Conservation (phyloP, 2,797 vertebrate genomes). For the Pipistrellus pipistrellus region DNA sequence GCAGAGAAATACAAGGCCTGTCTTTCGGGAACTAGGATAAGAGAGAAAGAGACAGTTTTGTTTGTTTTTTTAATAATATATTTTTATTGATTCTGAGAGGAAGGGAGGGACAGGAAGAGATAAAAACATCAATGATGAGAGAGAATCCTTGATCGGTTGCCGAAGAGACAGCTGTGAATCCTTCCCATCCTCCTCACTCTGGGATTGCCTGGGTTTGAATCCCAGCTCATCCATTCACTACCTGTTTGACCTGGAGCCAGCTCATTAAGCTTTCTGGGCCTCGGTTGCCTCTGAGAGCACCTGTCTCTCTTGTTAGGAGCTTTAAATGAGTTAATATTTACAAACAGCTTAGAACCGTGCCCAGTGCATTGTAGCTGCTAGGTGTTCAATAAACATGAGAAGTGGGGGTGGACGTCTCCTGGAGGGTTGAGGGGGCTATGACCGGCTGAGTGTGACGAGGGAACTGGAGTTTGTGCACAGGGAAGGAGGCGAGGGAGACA, state of each 20-base stretch:
- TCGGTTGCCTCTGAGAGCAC: neutral
- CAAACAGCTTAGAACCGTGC: neutral
- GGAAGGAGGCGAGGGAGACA: neutral
- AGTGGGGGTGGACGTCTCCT: neutral
- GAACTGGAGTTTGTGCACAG: neutral
- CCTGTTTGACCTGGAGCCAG: neutral
- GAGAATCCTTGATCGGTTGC: no score
- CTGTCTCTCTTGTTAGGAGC: neutral
- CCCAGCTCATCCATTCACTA: neutral
- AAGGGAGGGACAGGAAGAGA: no score
- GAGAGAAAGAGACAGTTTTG: neutral
- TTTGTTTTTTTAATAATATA: no score
- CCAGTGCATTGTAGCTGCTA: accelerated
- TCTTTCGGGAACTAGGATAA: neutral
- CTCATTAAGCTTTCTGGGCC: neutral
- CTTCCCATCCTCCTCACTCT: neutral
- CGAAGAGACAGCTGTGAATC: neutral
- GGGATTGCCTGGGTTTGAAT: neutral
- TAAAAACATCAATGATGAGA: no score
- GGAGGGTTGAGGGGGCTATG: no score
- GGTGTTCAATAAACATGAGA: neutral
- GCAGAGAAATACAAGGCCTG: neutral
- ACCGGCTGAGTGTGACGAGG: neutral
- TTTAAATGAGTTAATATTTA: neutral
- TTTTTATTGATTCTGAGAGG: no score